Base-by-base conservation (phyloP, 2,797 vertebrate genomes). In the Eospalax fontanierii region DNA sequence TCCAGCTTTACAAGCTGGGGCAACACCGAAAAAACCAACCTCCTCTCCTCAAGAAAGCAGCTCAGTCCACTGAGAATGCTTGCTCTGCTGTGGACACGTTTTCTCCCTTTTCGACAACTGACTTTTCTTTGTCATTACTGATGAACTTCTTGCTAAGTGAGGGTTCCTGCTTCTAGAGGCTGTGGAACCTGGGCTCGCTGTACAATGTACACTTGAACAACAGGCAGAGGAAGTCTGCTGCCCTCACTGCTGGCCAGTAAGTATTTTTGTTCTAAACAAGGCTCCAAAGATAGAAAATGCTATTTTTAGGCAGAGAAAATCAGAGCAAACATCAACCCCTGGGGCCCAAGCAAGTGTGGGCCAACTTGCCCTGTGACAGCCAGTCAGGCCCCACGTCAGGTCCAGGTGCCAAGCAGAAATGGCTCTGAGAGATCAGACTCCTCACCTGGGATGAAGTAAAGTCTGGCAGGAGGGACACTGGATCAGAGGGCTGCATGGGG, bases 251-350 rank as follows among this genome's bases (percentile, higher is more conserved):
- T 82, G 57, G 87, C 57, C 78, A 85, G 79, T 71, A 88, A 65
- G 80, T 11, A 73, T 40, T 59, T 96, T 81, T 95, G 87, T 94
- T 95, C 83, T 88, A 79, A 96, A 89, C 19, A 40, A 94, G 40
- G 59, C 11, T 87, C 63, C 66, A 75, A 81, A 84, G 38, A 81
- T 35, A 96, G 89, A 84, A 97, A 96, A 93, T 30, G 61, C 46
- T 92, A 95, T 96, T 95, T 96, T 93, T 59, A 87, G 76, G 80
- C 21, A 95, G 76, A 95, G 79, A 88, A 96, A 96, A 89, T 92
- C 88, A 95, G 38, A 95, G 79, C 59, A 92, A 88, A 93, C 80
- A 90, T 82, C 63, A 95, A 89, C 66, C 89, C 80, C 92, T 54
- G 35, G 73, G 82, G 84, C 81, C 85, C 70, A 86, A 80, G 71